Percentiles rank a stretch among this genome's conserved stretches.
Conservation (phyloP, 2,113 vertebrate species). For the Thalassarche chlororhynchos region DNA sequence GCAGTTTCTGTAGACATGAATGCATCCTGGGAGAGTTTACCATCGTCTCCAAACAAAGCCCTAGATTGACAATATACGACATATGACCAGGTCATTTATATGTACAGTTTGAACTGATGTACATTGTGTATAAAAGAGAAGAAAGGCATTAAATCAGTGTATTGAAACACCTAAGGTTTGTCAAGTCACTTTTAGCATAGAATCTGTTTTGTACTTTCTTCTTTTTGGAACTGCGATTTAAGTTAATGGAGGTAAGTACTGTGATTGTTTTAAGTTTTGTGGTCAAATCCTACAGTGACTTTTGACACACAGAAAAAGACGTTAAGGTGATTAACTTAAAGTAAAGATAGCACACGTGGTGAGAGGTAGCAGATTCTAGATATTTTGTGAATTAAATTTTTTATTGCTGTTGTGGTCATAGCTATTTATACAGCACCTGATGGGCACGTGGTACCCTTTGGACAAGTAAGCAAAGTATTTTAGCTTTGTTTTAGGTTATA, state of each 20-base stretch:
- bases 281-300: background rate
- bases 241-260: background rate
- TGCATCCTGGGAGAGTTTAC: background rate
- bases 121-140: background rate
- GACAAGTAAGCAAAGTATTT: background rate
- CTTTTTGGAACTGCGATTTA: background rate
- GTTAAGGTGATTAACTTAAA: background rate
- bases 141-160: background rate
- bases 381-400: background rate
- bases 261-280: background rate
- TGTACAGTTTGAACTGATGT: background rate
- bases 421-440: background rate
- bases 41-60: background rate
- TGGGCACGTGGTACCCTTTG: background rate
- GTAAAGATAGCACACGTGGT: background rate
- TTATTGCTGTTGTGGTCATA: background rate
- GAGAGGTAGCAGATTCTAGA: background rate
- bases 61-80: background rate
- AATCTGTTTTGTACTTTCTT: background rate
- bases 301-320: background rate
- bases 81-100: background rate
- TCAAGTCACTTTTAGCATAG: background rate
- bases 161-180: background rate
- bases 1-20: background rate
- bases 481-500: background rate